A percentile compares a stretch with the other conserved stretches of the same genome.
Conservation (phyloP, 2,797 vertebrate species). For the Apogon talboti region DNA sequence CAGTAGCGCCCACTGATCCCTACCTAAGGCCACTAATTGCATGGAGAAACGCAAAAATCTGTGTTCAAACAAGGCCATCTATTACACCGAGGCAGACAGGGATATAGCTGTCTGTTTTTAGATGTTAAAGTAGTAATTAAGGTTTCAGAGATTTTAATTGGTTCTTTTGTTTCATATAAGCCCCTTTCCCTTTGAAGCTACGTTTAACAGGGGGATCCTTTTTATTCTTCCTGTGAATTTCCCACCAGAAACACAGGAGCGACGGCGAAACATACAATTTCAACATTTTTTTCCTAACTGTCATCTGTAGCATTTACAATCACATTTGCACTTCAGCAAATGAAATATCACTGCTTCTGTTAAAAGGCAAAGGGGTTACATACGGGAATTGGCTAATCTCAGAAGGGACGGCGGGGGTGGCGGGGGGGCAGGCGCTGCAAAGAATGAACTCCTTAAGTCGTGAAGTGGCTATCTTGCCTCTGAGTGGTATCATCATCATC, state of each 20-base stretch:
- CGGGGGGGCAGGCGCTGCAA: conserved; percentile 48
- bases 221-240: conserved; percentile 53
- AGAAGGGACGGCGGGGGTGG: conserved; percentile 11
- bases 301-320: conserved; percentile 40
- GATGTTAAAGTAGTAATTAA: conserved; percentile 78
- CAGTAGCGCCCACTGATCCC: conserved; percentile 38
- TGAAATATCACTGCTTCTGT: conserved; percentile 65
- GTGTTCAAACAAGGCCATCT: conserved; percentile 68
- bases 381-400: conserved; percentile 73
- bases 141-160: conserved; percentile 79
- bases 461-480: conserved; percentile 84
- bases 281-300: conserved; percentile 2
- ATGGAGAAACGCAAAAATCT: conserved; percentile 54
- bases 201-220: conserved; percentile 52
- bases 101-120: conserved; percentile 63
- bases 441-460: conserved; percentile 79
- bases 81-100: conserved; percentile 63
- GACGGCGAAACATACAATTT: conserved; percentile 10
- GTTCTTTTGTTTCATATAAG: conserved; percentile 78
- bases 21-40: conserved; percentile 63
- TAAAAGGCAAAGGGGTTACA: conserved; percentile 65
- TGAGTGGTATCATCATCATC: conserved; percentile 81
- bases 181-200: conserved; percentile 77
- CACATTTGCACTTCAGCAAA: conserved; percentile 59
- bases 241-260: conserved; percentile 57